Conservation (phyloP, 2,113 vertebrate species). For the Colistium nudipinnis region DNA sequence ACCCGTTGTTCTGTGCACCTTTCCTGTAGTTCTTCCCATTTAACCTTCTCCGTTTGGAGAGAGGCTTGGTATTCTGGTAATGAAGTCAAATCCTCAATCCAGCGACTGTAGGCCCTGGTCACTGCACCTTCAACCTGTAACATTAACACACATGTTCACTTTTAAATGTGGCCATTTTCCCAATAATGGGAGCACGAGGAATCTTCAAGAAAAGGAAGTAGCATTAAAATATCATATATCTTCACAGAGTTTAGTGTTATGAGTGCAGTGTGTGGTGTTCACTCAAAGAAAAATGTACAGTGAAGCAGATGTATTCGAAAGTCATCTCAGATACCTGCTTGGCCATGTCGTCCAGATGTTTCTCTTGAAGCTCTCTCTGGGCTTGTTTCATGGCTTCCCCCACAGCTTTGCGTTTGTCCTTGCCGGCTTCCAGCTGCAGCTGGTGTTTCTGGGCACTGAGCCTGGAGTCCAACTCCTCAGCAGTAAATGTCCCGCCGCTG, state of each 20-base stretch:
- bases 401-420: slow-evolving; percentile 69
- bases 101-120: slow-evolving; percentile 84
- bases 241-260: background rate
- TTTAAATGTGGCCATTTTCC: background rate
- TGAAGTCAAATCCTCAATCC: slow-evolving; percentile 88
- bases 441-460: slow-evolving; percentile 74
- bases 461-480: slow-evolving; percentile 69
- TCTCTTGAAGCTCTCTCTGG: slow-evolving; percentile 81
- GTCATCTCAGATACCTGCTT: slow-evolving; percentile 81
- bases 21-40: slow-evolving; percentile 85
- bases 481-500: slow-evolving; percentile 20
- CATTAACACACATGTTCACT: background rate
- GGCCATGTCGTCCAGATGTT: slow-evolving; percentile 82
- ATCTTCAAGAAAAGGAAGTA: background rate
- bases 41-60: slow-evolving; percentile 83
- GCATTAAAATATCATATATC: background rate
- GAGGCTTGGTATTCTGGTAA: slow-evolving; percentile 87
- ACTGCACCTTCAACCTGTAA: slow-evolving; percentile 89
- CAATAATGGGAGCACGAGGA: background rate
- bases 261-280: background rate
- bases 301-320: background rate
- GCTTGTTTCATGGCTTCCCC: slow-evolving; percentile 76
- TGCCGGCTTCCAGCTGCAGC: slow-evolving; percentile 76
- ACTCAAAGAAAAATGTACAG: background rate
- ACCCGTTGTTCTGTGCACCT: slow-evolving; percentile 80